These are phyloP conservation scores for Carabus problematicus DNA, from an alignment of 2,888 invertebrate genomes.

Conservation along the genomic window DNA sequence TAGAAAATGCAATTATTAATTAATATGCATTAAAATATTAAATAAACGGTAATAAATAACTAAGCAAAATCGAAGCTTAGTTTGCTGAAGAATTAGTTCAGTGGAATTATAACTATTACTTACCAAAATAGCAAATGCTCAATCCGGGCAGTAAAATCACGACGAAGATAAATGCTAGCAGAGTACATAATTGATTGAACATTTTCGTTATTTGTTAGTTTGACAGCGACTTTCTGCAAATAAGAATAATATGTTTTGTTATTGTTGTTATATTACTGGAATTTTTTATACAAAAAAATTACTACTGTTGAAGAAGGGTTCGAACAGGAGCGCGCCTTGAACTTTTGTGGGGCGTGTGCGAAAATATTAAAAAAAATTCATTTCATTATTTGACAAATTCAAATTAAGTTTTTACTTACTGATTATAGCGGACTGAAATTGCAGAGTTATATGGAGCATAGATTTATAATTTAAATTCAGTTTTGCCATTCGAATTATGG, in stretches of 20 bases:
- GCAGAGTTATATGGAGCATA: no score
- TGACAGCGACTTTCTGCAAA: background rate
- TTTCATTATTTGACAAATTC: no score
- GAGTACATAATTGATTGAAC: slow-evolving; percentile 27
- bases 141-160: slow-evolving; percentile 15
- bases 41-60: background rate
- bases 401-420: no score
- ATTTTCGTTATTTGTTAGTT: slow-evolving; percentile 5
- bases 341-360: no score
- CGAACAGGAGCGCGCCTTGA: no score
- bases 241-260: slow-evolving; percentile 5
- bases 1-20: slow-evolving; percentile 37
- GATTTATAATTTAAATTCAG: no score
- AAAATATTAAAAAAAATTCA: no score
- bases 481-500: no score
- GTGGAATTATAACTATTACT: slow-evolving; percentile 3
- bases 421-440: no score
- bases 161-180: slow-evolving; percentile 26
- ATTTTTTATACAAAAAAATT: no score
- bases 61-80: no score
- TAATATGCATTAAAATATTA: background rate
- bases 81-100: background rate
- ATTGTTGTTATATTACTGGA: background rate
- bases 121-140: slow-evolving; percentile 20
- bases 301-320: no score